phyloP scores from a whole-genome alignment of 2,113 vertebrate species.

The Pithys albifrons region DNA sequence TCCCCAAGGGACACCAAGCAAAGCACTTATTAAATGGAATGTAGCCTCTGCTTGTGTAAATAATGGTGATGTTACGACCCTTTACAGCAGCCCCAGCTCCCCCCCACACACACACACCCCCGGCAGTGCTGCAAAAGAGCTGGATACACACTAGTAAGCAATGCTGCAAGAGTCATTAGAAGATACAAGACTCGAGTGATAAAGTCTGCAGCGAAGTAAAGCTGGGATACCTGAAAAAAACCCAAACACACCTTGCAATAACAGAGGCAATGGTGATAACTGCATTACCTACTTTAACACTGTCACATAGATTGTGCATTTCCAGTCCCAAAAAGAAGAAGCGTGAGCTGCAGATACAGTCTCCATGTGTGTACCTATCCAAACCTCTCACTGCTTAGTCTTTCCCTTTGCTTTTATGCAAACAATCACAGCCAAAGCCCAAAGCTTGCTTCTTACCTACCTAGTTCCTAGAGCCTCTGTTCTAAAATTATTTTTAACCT shows the following conservation, averaged over 20 bases:
- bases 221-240: neutral
- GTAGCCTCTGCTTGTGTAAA: neutral
- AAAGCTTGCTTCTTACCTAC: neutral
- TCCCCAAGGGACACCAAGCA: neutral
- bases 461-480: neutral
- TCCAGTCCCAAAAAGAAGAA: neutral
- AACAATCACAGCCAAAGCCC: neutral
- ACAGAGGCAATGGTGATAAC: neutral
- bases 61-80: neutral
- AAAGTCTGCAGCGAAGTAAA: neutral
- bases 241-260: neutral
- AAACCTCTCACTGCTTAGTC: neutral
- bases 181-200: rapidly evolving
- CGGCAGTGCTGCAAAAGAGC: neutral
- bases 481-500: neutral
- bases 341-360: neutral
- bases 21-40: neutral
- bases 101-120: too few relatives aligned
- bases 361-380: neutral
- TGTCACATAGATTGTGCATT: neutral
- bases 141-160: too few relatives aligned
- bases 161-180: neutral
- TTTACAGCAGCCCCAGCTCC: neutral
- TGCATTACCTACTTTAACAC: neutral
- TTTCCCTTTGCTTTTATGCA: neutral